phyloP scores from a whole-genome alignment of 2,888 invertebrate species.

The Stramonita haemastoma region DNA sequence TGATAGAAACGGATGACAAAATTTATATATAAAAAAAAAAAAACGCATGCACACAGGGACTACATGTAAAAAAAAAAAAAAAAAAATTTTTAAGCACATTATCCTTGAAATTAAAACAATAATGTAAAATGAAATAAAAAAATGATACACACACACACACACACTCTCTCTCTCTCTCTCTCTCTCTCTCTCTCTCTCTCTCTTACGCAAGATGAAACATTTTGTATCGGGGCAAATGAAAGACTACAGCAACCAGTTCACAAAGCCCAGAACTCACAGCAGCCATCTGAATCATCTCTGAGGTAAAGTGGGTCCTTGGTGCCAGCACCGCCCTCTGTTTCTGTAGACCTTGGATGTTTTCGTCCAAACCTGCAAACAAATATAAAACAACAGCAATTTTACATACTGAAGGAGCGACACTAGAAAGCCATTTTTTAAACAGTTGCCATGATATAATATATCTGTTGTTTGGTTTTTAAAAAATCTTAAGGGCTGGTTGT shows the following conservation, averaged over 20 bases:
- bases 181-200: too few relatives aligned
- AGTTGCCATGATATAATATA: background rate
- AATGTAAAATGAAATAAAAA: too few relatives aligned
- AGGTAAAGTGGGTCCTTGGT: conserved; percentile 82
- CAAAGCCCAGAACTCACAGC: conserved; percentile 69
- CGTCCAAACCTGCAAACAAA: conserved; percentile 82
- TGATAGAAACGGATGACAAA: too few relatives aligned
- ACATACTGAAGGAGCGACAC: too few relatives aligned
- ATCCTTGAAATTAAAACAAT: background rate
- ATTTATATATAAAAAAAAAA: too few relatives aligned
- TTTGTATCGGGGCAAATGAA: background rate
- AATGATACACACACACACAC: background rate
- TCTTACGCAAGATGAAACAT: background rate
- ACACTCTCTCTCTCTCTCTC: background rate
- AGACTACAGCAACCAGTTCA: background rate
- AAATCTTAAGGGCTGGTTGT: too few relatives aligned
- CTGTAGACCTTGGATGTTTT: conserved; percentile 81
- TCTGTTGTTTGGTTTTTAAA: too few relatives aligned
- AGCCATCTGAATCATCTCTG: conserved; percentile 76
- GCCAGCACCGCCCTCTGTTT: conserved; percentile 83
- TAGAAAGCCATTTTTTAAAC: background rate
- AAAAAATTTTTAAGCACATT: background rate
- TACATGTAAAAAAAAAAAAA: too few relatives aligned
- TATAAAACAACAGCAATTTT: too few relatives aligned
- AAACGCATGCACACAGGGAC: too few relatives aligned